Conservation (phyloP, 2,113 vertebrate genomes). For the Caranx ignobilis region DNA sequence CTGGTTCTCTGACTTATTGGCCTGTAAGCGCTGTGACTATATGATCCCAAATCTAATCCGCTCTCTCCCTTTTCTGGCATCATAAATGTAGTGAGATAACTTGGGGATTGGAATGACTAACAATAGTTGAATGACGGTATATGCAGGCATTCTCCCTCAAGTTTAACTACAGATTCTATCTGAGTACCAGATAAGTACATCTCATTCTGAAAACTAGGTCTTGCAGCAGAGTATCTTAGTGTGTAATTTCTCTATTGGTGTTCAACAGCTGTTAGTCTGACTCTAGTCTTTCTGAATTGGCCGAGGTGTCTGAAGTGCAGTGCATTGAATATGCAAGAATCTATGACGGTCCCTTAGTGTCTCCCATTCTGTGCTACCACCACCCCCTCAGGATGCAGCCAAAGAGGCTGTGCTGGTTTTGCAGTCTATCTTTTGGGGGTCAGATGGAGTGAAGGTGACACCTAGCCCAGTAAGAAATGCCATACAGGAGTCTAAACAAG, state of each 20-base stretch:
- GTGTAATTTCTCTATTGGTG: slow-evolving; percentile 14
- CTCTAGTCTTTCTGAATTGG: slow-evolving; percentile 40
- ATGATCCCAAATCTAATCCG: slow-evolving; percentile 24
- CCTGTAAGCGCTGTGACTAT: slow-evolving; percentile 14
- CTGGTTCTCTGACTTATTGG: slow-evolving; percentile 34
- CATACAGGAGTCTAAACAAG: slow-evolving; percentile 91
- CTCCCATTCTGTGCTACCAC: slow-evolving; percentile 32
- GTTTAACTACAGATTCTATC: slow-evolving; percentile 41
- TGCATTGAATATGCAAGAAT: slow-evolving; percentile 55
- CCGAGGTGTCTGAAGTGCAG: slow-evolving; percentile 61
- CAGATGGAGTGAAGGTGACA: slow-evolving; percentile 86
- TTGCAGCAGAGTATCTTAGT: neutral
- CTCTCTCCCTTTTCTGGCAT: slow-evolving; percentile 17
- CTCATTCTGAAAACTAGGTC: slow-evolving; percentile 15
- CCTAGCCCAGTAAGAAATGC: slow-evolving; percentile 90
- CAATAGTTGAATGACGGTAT: slow-evolving; percentile 21
- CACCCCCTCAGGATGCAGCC: slow-evolving; percentile 84
- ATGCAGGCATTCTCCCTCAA: slow-evolving; percentile 14
- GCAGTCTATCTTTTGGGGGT: slow-evolving; percentile 92
- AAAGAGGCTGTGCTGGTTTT: slow-evolving; percentile 90
- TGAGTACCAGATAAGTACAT: slow-evolving; percentile 29
- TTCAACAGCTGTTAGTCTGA: slow-evolving; percentile 14
- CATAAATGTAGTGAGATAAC: slow-evolving; percentile 8
- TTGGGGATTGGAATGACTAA: slow-evolving; percentile 13
- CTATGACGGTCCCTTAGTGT: slow-evolving; percentile 34